Evolutionary conservation across 2,113 vertebrate species (phyloP).

Genomic region (Ceyx melanurus): DNA sequence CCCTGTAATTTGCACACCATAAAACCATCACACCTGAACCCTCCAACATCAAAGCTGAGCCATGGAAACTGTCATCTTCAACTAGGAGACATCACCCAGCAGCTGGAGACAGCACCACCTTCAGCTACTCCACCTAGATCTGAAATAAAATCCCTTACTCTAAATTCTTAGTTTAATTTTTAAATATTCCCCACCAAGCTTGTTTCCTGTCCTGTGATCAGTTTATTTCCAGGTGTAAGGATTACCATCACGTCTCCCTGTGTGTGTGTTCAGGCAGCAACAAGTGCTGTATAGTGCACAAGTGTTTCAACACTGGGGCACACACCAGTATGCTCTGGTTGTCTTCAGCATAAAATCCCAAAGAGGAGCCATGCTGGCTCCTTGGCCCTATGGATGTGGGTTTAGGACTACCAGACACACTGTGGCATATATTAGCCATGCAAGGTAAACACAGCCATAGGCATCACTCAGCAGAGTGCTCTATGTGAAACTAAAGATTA

Average conservation of each 20-base stretch:
- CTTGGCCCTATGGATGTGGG: not conserved
- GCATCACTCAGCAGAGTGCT: not conserved
- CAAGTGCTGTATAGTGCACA: not conserved
- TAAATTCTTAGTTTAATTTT: not conserved
- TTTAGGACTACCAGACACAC: not conserved
- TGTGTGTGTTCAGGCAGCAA: not conserved
- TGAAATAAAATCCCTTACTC: not conserved
- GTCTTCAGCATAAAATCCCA: not conserved
- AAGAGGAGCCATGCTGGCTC: not conserved
- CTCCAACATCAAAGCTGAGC: not conserved
- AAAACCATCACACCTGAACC: not conserved
- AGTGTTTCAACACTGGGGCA: not conserved
- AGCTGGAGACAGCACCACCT: not conserved
- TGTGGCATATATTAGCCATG: not conserved
- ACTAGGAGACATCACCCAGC: not conserved
- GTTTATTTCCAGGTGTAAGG: not conserved
- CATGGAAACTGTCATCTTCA: not conserved
- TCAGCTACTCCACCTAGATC: not conserved
- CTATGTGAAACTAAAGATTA: not conserved
- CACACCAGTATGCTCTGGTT: accelerated
- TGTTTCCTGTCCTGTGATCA: not conserved
- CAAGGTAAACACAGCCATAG: not conserved
- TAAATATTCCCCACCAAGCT: not conserved
- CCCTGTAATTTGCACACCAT: not conserved
- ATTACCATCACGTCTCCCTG: not conserved